Percentiles rank a stretch among this genome's conserved stretches.
Conservation (phyloP, 2,888 invertebrate species). For the Tetheella fluctuosa region DNA sequence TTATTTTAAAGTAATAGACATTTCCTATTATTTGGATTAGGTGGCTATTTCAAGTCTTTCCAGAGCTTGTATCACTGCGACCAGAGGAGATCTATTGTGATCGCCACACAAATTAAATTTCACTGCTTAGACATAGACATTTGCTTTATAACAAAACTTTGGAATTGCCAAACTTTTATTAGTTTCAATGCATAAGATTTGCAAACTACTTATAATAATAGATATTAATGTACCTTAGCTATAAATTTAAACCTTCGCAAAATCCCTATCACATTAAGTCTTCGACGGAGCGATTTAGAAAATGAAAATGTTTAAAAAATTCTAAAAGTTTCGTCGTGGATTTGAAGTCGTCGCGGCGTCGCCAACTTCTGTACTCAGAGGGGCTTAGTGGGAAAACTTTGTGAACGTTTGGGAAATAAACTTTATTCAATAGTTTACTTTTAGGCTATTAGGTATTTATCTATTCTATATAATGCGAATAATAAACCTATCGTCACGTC, state of each 20-base stretch:
- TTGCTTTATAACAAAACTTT: background rate
- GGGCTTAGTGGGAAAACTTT: conserved; percentile 62
- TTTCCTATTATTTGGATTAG: too few species aligned
- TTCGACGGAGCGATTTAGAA: conserved; percentile 57
- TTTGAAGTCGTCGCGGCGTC: conserved; percentile 52
- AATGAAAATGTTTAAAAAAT: conserved; percentile 66
- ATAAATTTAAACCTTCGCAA: conserved; percentile 36
- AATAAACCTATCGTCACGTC: background rate
- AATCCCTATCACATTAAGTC: conserved; percentile 47
- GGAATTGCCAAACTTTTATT: background rate
- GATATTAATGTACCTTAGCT: background rate
- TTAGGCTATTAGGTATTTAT: conserved; percentile 47
- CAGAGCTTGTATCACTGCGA: too few species aligned
- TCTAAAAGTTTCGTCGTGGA: conserved; percentile 57
- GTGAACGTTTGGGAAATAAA: conserved; percentile 49
- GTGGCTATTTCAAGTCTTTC: too few species aligned
- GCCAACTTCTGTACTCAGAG: conserved; percentile 53
- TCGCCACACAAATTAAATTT: too few species aligned
- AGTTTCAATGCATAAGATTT: background rate
- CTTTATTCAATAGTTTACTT: conserved; percentile 63
- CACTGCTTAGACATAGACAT: background rate
- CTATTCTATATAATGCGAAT: background rate
- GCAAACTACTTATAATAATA: background rate
- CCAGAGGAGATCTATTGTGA: too few species aligned
- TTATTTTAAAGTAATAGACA: too few species aligned